Evolutionary conservation across 2,113 vertebrate genomes (phyloP).

Genomic region (Anarhynchus alexandrinus): DNA sequence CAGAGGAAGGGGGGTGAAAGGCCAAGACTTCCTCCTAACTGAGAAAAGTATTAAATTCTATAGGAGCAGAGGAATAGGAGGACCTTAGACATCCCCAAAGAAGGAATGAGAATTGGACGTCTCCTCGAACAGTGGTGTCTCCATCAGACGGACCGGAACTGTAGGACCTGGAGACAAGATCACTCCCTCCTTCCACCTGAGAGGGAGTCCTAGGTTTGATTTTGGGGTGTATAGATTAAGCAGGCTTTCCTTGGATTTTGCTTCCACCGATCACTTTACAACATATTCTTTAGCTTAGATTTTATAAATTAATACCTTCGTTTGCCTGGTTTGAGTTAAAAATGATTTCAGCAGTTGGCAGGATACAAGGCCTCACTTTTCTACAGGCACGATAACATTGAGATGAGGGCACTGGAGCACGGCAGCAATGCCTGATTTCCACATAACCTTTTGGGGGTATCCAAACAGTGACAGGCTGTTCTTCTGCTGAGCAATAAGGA

Average conservation of each 20-base stretch:
- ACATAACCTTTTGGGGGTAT: background rate
- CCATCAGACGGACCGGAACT: background rate
- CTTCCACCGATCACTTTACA: background rate
- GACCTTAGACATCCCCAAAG: background rate
- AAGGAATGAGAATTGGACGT: background rate
- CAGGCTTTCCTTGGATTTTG: background rate
- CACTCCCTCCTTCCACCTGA: background rate
- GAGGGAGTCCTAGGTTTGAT: background rate
- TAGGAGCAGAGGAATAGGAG: background rate
- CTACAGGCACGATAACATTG: background rate
- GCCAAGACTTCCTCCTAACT: background rate
- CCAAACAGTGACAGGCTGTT: background rate
- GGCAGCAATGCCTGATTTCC: background rate
- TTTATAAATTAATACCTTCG: background rate
- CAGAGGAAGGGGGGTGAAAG: background rate
- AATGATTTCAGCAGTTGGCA: background rate
- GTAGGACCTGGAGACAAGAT: background rate
- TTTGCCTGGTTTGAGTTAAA: background rate
- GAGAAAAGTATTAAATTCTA: background rate
- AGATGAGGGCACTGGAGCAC: background rate
- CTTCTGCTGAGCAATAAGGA: background rate
- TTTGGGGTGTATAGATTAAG: background rate
- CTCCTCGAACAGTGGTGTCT: background rate
- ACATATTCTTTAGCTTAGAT: background rate
- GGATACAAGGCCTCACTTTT: background rate